Evolutionary conservation across 2,888 invertebrate genomes (phyloP), one percentile per base, ranked within the genome.

Genomic region (Epinotia ramella): DNA sequence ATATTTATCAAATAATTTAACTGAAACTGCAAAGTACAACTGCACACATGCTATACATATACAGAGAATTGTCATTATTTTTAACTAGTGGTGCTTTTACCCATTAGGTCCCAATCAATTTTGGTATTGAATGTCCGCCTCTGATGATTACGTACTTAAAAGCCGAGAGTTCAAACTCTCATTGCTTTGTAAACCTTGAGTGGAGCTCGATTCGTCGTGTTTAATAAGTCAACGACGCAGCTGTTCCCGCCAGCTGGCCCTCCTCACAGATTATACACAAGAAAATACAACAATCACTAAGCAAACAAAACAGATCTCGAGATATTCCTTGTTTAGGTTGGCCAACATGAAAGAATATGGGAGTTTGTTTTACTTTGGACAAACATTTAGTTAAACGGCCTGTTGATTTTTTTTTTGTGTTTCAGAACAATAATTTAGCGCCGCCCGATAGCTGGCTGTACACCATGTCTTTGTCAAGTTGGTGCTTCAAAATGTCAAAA

Each of bases 291-390:
- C 86, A 84, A 87, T 87, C 86, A 84, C 85, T 89, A 86, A 84
- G 86, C 88, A 91, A 90, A 91, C 90, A 89, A 88, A 88, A 86
- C 85, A 87, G 84, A 86, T 84, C 81, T 83, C 81, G 83, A 84
- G 83, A 83, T 81, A 84, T 80, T 75, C 81, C 78, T 78, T 85
- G 86, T 86, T 87, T 86, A 78, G 83, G 81, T 84, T 81, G 83
- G 84, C 84, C 81, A 81, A 82, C 78, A 77, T 78, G 78, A 79
- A 79, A 81, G 82, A 83, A 82, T 82, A 82, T 84, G 84, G 83
- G 83, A 86, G 86, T 88, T 88, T 87, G 85, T 82, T 84, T 84
- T 84, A 81, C 82, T 84, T 86, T 86, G 83, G 84, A 84, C 85
- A 89, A 89, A 89, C 85, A 85, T 86, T 88, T 84, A 79, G 77